These are phyloP conservation scores for Chironomus tentans DNA, from an alignment of 2,888 invertebrate species.

Conservation along the genomic window DNA sequence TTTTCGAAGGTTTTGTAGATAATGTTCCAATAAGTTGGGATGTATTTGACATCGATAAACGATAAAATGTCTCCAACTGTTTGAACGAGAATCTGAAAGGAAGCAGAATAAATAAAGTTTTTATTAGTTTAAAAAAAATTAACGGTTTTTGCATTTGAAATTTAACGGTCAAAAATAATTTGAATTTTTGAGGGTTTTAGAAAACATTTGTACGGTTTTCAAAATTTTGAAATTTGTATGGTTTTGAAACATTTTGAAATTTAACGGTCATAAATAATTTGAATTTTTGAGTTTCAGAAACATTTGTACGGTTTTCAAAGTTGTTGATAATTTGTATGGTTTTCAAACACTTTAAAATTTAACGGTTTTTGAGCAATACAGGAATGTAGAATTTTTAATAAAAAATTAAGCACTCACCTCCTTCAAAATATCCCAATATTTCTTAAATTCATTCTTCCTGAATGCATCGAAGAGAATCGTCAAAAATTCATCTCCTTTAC, in stretches of 20 bases:
- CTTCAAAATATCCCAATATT: conserved; percentile 30
- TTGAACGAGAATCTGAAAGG: conserved; percentile 52
- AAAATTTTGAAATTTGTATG: too few relatives aligned
- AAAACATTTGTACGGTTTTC: too few relatives aligned
- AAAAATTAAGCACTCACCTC: conserved; percentile 8
- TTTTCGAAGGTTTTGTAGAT: conserved; percentile 39
- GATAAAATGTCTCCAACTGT: conserved; percentile 54
- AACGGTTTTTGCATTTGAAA: not conserved
- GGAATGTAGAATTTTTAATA: too few relatives aligned
- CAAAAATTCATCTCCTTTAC: conserved; percentile 63
- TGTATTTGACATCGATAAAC: conserved; percentile 54
- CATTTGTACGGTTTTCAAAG: too few relatives aligned
- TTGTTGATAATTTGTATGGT: too few relatives aligned
- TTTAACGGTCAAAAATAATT: too few relatives aligned
- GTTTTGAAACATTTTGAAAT: too few relatives aligned
- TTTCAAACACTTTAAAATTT: too few relatives aligned
- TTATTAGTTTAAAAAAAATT: not conserved
- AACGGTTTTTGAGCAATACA: too few relatives aligned
- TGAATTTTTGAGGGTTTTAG: too few relatives aligned
- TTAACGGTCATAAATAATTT: too few relatives aligned
- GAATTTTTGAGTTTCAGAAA: too few relatives aligned
- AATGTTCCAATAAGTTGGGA: conserved; percentile 56
- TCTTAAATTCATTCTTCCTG: conserved; percentile 41
- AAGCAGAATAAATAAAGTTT: not conserved
- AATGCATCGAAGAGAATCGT: conserved; percentile 56